phyloP scores from a whole-genome alignment of 1,140 invertebrate genomes.

The Ephestia elutella region DNA sequence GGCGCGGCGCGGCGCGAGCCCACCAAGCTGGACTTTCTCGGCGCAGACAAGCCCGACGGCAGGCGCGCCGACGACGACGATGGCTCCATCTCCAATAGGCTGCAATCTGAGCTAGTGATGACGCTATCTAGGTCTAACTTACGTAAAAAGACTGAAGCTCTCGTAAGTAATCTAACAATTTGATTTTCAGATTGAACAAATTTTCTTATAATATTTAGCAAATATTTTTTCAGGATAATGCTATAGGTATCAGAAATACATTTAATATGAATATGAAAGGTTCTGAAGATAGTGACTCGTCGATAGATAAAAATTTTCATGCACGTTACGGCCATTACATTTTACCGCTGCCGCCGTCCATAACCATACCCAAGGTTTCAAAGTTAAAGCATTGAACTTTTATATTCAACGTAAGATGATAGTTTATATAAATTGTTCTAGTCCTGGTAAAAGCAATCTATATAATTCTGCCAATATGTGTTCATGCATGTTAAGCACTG shows the following conservation, averaged over 20 bases:
- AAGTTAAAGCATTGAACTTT: conserved; percentile 28
- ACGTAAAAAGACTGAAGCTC: conserved; percentile 79
- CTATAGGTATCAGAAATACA: conserved; percentile 39
- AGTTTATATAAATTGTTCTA: neutral
- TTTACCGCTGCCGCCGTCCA: conserved; percentile 68
- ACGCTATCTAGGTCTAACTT: conserved; percentile 84
- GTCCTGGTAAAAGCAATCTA: neutral
- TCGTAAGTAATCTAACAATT: conserved; percentile 65
- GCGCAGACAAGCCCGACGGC: conserved; percentile 60
- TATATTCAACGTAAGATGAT: neutral
- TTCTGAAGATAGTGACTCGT: conserved; percentile 34
- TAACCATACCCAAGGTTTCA: conserved; percentile 70
- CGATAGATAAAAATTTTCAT: conserved; percentile 66
- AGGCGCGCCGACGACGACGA: conserved; percentile 44
- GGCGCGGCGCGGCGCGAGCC: conserved; percentile 77
- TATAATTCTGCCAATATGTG: no score
- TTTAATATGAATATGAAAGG: conserved; percentile 22
- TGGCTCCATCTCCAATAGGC: conserved; percentile 76
- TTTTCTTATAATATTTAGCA: conserved; percentile 25
- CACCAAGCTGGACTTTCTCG: conserved; percentile 80
- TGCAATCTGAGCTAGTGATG: conserved; percentile 82
- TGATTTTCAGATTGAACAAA: conserved; percentile 8
- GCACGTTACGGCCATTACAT: conserved; percentile 74
- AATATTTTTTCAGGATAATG: conserved; percentile 48
- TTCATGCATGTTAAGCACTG: no score